Percentiles rank a stretch among this genome's conserved stretches.
phyloP scores from a whole-genome alignment of 1,140 invertebrate species.

The Bombus sibiricus region DNA sequence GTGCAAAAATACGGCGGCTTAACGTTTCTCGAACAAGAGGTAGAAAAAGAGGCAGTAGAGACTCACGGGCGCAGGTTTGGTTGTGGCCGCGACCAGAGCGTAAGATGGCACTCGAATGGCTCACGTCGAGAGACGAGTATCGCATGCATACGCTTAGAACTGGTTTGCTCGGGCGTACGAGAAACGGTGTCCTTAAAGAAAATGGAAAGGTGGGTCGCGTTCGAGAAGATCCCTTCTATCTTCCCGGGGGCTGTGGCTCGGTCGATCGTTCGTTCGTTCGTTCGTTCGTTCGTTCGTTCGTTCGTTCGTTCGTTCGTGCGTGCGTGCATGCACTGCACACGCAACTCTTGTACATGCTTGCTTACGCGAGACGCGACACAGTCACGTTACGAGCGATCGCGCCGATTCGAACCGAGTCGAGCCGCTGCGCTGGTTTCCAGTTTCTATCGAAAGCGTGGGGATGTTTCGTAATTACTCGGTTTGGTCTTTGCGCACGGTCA shows the following conservation, averaged over 20 bases:
- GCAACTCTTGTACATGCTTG: not conserved
- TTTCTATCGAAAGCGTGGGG: slow-evolving; percentile 27
- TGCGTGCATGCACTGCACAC: not conserved
- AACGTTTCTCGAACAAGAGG: not conserved
- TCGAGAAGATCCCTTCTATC: slow-evolving; percentile 37
- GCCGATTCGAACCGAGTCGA: not conserved
- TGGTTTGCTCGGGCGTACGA: slow-evolving; percentile 55
- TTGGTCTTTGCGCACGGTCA: not conserved
- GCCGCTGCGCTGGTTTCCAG: slow-evolving; percentile 11
- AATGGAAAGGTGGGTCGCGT: slow-evolving; percentile 61
- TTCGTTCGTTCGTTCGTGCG: not conserved
- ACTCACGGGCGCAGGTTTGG: not conserved
- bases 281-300: not conserved
- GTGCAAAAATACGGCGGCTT: slow-evolving; percentile 4
- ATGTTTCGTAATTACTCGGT: slow-evolving; percentile 44
- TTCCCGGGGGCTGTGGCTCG: slow-evolving; percentile 1
- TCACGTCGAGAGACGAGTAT: slow-evolving; percentile 36
- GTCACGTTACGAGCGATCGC: not conserved
- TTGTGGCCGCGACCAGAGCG: not conserved
- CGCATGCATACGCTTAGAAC: slow-evolving; percentile 59
- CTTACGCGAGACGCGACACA: not conserved
- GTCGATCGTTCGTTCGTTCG: not conserved
- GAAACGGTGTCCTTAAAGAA: slow-evolving; percentile 63
- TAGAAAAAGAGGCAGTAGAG: not conserved
- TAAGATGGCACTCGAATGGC: slow-evolving; percentile 30